Evolutionary conservation across 2,113 vertebrate species (phyloP).

Genomic region (Peromyscus californicus): DNA sequence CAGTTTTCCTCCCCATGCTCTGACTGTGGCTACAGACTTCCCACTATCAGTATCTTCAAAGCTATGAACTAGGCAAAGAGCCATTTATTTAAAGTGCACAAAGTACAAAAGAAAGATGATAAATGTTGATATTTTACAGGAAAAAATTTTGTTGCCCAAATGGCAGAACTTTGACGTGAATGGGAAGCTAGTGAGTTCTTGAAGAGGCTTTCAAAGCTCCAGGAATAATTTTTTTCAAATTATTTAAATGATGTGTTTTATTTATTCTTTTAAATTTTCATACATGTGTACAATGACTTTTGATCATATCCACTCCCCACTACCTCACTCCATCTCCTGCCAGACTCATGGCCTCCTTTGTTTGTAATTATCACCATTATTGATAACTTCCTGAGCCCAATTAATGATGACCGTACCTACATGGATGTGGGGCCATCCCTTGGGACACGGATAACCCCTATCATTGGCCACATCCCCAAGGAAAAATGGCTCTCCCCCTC

Average conservation of each 20-base stretch:
- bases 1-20: conserved; percentile 8
- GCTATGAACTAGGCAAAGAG: not conserved
- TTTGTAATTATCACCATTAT: not conserved
- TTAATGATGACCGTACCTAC: not conserved
- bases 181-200: not conserved
- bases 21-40: conserved; percentile 51
- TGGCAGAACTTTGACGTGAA: not conserved
- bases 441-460: not conserved
- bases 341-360: not conserved
- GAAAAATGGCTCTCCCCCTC: not conserved
- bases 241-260: not conserved
- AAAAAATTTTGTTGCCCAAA: conserved; percentile 1
- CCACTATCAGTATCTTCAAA: conserved; percentile 51
- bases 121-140: not conserved
- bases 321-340: not conserved
- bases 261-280: not conserved
- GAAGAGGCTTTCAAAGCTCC: not conserved
- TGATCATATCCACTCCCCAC: not conserved
- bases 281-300: not conserved
- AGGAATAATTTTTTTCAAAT: not conserved
- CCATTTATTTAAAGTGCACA: not conserved
- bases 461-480: not conserved
- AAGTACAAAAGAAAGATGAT: not conserved
- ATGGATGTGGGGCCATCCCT: not conserved
- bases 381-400: not conserved